A percentile compares a stretch with the other conserved stretches of the same genome.
These are phyloP conservation scores for Sialia sialis DNA, from an alignment of 2,113 vertebrate species.

Conservation along the genomic window DNA sequence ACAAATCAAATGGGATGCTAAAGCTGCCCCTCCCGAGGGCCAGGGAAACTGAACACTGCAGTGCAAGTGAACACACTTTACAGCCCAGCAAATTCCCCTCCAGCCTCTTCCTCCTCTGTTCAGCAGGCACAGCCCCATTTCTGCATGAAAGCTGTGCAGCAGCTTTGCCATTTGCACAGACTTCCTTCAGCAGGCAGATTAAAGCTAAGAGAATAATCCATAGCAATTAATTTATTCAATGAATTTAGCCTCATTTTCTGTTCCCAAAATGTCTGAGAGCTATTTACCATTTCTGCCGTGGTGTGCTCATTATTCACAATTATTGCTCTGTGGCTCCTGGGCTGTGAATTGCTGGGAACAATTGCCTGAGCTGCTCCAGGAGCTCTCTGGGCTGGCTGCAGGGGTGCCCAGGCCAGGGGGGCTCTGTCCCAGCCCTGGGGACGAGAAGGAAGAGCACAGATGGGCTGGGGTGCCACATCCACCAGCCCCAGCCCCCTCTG, in stretches of 20 bases:
- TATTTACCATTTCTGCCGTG: not conserved
- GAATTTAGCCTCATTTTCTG: conserved; percentile 42
- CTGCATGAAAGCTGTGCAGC: not conserved
- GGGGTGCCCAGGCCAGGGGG: not conserved
- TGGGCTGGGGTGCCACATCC: fast-evolving
- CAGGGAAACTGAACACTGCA: not conserved
- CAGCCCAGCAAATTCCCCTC: not conserved
- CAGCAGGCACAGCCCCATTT: not conserved
- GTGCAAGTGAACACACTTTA: not conserved
- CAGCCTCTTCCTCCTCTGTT: not conserved
- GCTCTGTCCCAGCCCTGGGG: not conserved
- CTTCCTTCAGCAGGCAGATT: conserved; percentile 39
- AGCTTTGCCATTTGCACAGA: conserved; percentile 10
- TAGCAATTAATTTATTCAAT: conserved; percentile 52
- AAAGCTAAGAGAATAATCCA: conserved; percentile 36
- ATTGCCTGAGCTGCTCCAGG: not conserved
- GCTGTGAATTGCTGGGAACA: not conserved
- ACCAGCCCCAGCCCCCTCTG: not conserved
- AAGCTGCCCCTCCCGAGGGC: conserved; percentile 6
- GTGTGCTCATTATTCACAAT: conserved; percentile 35
- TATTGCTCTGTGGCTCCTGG: not conserved
- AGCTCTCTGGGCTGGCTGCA: not conserved
- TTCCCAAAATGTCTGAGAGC: conserved; percentile 33
- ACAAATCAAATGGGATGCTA: not conserved
- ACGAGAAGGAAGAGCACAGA: not conserved